Percentiles rank a stretch among this genome's conserved stretches.
These are phyloP conservation scores for Camponotus fellah DNA, from an alignment of 2,888 invertebrate species.

Conservation along the genomic window DNA sequence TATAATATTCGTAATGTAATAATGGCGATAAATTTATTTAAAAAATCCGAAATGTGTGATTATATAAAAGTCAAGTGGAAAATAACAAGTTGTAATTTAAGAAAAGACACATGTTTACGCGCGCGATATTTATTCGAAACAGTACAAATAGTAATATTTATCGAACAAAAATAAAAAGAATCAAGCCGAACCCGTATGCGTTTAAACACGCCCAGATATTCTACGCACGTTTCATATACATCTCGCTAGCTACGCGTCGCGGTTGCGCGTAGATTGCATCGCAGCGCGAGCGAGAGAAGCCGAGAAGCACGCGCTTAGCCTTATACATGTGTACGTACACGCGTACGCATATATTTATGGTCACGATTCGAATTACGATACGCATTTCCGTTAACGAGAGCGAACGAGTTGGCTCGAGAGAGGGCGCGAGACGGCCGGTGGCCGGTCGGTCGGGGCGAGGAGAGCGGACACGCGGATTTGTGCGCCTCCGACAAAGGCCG, in stretches of 20 bases:
- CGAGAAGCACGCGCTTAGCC: conserved; percentile 7
- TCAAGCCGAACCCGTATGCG: neutral
- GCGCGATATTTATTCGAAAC: neutral
- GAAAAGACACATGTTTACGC: neutral
- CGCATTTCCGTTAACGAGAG: conserved; percentile 71
- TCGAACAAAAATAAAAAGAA: neutral
- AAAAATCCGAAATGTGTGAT: neutral
- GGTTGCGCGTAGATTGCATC: conserved; percentile 15
- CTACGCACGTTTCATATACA: neutral
- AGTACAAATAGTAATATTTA: neutral
- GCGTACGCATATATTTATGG: conserved; percentile 64
- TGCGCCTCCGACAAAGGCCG: conserved; percentile 68
- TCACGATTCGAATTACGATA: conserved; percentile 69
- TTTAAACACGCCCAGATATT: neutral
- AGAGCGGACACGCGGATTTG: conserved; percentile 48
- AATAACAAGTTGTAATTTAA: neutral
- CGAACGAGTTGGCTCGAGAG: conserved; percentile 34
- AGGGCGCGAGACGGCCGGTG: neutral
- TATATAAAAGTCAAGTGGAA: neutral
- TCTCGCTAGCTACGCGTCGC: conserved; percentile 23
- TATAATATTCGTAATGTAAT: neutral
- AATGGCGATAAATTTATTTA: conserved; percentile 6
- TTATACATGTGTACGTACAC: neutral
- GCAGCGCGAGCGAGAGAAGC: neutral
- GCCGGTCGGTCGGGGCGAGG: neutral